Conservation (phyloP, 2,888 invertebrate species). For the Heteromurus nitidus region DNA sequence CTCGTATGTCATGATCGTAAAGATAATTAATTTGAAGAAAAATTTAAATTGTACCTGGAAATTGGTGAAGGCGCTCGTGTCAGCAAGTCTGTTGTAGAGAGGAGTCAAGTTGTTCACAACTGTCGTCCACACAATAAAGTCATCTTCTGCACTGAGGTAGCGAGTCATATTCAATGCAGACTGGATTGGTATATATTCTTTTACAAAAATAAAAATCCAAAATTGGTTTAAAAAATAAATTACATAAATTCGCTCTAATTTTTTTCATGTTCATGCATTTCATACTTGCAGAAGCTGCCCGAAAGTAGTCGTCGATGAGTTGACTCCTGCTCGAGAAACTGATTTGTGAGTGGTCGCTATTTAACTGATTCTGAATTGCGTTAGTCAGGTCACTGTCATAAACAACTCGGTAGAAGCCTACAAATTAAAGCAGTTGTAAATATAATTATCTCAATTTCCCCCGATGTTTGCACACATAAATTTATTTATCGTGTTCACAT, state of each 20-base stretch:
- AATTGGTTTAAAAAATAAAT: background rate
- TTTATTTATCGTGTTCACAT: background rate
- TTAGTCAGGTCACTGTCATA: conserved; percentile 63
- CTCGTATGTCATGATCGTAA: too few species aligned
- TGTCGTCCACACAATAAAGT: conserved; percentile 68
- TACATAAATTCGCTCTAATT: conserved; percentile 9
- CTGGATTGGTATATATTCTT: conserved; percentile 57
- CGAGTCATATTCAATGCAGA: conserved; percentile 53
- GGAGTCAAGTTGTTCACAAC: conserved; percentile 61
- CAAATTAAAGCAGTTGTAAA: background rate
- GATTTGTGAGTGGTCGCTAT: conserved; percentile 45
- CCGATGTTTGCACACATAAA: background rate
- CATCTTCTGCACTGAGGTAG: conserved; percentile 54
- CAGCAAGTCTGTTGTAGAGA: conserved; percentile 46
- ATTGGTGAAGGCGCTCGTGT: conserved; percentile 9
- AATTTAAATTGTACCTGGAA: conserved; percentile 46
- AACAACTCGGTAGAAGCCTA: conserved; percentile 69
- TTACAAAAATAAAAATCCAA: background rate
- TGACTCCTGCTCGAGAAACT: conserved; percentile 65
- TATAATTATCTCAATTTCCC: conserved; percentile 2
- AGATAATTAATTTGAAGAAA: background rate
- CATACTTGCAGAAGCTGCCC: conserved; percentile 65
- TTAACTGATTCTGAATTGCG: conserved; percentile 56
- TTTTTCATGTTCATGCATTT: background rate
- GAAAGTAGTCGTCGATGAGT: conserved; percentile 70